phyloP scores from a whole-genome alignment of 2,797 vertebrate species.

The Spinus pinus region DNA sequence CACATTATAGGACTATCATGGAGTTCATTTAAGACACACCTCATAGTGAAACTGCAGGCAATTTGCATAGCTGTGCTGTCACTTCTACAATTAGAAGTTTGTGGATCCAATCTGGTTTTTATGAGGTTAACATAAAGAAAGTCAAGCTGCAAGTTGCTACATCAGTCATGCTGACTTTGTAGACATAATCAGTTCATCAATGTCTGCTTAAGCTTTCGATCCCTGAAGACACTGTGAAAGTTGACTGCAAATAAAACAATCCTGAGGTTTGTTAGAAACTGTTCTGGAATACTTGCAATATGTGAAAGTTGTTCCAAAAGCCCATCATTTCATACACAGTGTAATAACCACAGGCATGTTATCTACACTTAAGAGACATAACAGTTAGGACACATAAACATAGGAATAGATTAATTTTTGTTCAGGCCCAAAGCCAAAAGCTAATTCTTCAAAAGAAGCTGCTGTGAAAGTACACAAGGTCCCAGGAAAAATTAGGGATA shows the following conservation, averaged over 20 bases:
- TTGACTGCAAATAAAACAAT: background rate
- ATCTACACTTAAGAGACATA: background rate
- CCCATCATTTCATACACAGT: background rate
- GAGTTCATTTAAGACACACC: background rate
- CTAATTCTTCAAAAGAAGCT: background rate
- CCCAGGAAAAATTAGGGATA: background rate
- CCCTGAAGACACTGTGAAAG: background rate
- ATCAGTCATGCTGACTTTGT: background rate
- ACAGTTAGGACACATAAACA: background rate
- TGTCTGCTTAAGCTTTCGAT: slow-evolving; percentile 18
- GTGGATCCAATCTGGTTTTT: background rate
- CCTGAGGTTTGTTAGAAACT: background rate
- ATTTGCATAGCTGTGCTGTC: background rate
- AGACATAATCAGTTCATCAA: slow-evolving; percentile 1
- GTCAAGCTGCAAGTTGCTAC: background rate
- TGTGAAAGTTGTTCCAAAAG: background rate
- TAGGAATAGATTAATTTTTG: background rate
- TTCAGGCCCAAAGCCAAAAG: background rate
- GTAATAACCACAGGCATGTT: background rate
- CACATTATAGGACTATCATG: background rate
- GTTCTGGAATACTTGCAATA: background rate
- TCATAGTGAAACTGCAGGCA: background rate
- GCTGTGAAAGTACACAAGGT: background rate
- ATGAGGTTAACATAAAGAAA: background rate
- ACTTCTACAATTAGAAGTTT: background rate